These are phyloP conservation scores for Falco cherrug DNA, from an alignment of 2,797 vertebrate species.

Conservation along the genomic window DNA sequence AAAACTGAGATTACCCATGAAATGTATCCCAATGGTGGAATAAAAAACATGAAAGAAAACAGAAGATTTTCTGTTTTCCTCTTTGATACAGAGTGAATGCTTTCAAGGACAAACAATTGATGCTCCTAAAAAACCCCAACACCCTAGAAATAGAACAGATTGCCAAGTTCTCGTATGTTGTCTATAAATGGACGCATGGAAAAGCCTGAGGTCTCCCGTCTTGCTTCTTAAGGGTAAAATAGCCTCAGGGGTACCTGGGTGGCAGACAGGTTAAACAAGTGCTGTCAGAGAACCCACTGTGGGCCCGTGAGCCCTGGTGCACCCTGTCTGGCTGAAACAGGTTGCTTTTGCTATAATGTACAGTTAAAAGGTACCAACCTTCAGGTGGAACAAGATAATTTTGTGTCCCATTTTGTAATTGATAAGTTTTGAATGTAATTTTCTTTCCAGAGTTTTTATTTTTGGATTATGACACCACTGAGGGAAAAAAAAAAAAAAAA, in stretches of 20 bases:
- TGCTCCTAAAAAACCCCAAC: background rate
- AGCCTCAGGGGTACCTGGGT: background rate
- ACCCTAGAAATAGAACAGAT: background rate
- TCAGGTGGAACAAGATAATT: background rate
- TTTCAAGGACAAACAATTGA: background rate
- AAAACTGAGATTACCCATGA: background rate
- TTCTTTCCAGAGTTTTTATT: background rate
- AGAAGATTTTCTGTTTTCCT: background rate
- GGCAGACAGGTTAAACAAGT: background rate
- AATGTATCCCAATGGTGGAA: background rate
- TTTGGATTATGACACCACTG: background rate
- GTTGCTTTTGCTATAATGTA: rapidly evolving
- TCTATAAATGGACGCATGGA: background rate
- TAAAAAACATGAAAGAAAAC: background rate
- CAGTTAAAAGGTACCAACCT: rapidly evolving
- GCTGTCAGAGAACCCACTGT: background rate
- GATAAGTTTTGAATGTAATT: background rate
- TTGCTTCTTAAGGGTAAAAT: background rate
- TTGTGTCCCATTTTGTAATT: background rate
- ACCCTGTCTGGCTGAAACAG: background rate
- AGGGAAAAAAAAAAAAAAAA: background rate
- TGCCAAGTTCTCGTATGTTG: background rate
- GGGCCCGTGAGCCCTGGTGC: background rate
- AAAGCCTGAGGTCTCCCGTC: background rate
- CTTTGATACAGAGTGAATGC: background rate